Conservation (phyloP, 2,888 invertebrate species). For the Melieria picta region DNA sequence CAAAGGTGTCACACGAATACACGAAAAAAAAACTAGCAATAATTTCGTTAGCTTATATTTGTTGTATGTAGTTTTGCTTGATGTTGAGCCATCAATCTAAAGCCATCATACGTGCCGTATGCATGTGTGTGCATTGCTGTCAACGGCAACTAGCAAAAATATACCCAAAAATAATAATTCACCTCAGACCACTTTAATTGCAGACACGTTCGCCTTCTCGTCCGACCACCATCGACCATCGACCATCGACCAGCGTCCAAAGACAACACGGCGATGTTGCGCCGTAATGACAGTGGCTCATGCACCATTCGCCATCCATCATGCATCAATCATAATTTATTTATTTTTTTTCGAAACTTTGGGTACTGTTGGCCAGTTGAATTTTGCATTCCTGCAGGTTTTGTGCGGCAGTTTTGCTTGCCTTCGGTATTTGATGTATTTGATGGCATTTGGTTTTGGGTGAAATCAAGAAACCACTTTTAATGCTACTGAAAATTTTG, state of each 20-base stretch:
- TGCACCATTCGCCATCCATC: slow-evolving; percentile 39
- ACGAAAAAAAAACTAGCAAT: background rate
- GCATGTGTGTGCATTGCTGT: slow-evolving; percentile 30
- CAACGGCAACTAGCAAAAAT: slow-evolving; percentile 36
- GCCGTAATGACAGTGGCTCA: background rate
- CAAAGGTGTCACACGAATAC: background rate
- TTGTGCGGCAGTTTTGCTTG: slow-evolving; percentile 8
- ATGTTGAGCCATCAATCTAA: slow-evolving; percentile 43
- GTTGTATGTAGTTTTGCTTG: slow-evolving; percentile 16
- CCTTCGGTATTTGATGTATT: slow-evolving; percentile 16
- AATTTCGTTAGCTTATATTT: slow-evolving; percentile 8
- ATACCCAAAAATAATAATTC: background rate
- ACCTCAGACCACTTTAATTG: too few relatives aligned
- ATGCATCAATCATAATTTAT: slow-evolving; percentile 45
- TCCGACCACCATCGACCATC: too few relatives aligned
- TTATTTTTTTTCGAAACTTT: slow-evolving; percentile 15
- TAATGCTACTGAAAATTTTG: too few relatives aligned
- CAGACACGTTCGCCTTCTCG: too few relatives aligned
- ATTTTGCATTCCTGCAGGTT: too few relatives aligned
- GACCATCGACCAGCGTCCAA: too few relatives aligned
- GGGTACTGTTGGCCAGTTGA: background rate
- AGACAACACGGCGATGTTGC: background rate
- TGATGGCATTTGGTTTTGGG: slow-evolving; percentile 1
- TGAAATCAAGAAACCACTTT: too few relatives aligned
- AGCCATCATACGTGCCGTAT: slow-evolving; percentile 33